These are phyloP conservation scores for Brassicogethes aeneus DNA, from an alignment of 2,888 invertebrate species.

Conservation along the genomic window DNA sequence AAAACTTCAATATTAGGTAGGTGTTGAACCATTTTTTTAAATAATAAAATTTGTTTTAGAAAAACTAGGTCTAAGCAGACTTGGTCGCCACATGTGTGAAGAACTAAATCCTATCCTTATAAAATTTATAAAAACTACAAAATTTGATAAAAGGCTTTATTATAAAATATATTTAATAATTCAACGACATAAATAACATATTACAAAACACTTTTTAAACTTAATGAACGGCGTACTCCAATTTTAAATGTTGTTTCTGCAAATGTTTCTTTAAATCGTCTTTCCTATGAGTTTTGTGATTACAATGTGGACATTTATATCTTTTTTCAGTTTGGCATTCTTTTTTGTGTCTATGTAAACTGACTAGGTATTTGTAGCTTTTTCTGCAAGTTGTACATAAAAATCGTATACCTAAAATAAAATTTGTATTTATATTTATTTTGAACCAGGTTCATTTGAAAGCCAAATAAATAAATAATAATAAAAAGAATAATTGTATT, in stretches of 20 bases:
- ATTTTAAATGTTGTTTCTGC: not conserved
- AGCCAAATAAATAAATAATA: too few relatives aligned
- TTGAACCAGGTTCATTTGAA: too few relatives aligned
- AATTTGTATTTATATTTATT: constrained; percentile 35
- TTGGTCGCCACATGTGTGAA: not conserved
- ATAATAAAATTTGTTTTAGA: too few relatives aligned
- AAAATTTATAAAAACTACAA: too few relatives aligned
- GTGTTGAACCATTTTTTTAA: too few relatives aligned
- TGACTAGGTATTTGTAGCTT: constrained; percentile 3
- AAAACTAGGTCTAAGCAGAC: not conserved
- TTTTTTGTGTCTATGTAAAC: constrained; percentile 1
- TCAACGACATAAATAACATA: too few relatives aligned
- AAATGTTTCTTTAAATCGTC: constrained; percentile 4
- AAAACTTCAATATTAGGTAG: too few relatives aligned
- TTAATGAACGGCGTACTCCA: not conserved
- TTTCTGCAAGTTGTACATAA: not conserved
- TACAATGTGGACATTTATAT: constrained; percentile 7
- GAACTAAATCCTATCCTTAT: too few relatives aligned
- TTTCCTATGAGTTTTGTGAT: constrained; percentile 1
- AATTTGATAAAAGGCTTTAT: too few relatives aligned
- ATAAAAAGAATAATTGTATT: too few relatives aligned
- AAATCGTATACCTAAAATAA: constrained; percentile 30
- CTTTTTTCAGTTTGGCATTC: constrained; percentile 5
- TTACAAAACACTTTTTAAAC: not conserved
- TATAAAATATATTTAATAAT: too few relatives aligned